Evolutionary conservation across 2,888 invertebrate species (phyloP), one percentile per base, ranked within the genome.

Genomic region (Pheosia gnoma): DNA sequence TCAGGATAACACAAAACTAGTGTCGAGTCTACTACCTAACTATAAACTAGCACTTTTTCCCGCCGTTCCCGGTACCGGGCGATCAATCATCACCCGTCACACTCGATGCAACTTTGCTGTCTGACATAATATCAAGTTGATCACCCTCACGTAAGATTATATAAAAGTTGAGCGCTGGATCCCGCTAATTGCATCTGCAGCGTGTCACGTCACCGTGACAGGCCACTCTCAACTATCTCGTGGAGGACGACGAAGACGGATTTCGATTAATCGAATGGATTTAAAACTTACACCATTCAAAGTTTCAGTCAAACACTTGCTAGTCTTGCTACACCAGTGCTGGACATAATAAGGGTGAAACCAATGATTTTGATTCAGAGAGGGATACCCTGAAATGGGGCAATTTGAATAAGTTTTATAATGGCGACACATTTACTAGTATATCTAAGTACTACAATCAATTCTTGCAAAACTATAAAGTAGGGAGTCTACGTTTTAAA

Each of bases 241-340:
- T 51, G 47, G 51, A 7, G 45, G 45, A n/a, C 51, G 55, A 52
- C 51, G 58, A 1, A 25, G 25, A 54, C 45, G 56, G 49, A 10
- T 25, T 45, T 45, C 49, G 51, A 59, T 63, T 60, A 64, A 71
- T 67, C 62, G 64, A 64, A 71, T 59, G 65, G 60, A 68, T 74
- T 74, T 70, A 72, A 75, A 74, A 65, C 74, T 75, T 57, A 59
- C 65, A 11, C 65, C 57, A 56, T 39, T 57, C 57, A 38, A 37
- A 54, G 11, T 25, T 38, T 6, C 11, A 25, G 0, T 25, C 4
- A 38, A 54, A 49, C 49, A n/a, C 13, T 49, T 49, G 6, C 49
- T 49, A 49, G n/a, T 4, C 13, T 49, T n/a, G 13, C 49, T 49
- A 49, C 49, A 49, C 13, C 0, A 51, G 51, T 25, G 13, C 51